These are phyloP conservation scores for Clarias pachynema DNA, from an alignment of 2,797 vertebrate genomes.

Conservation along the genomic window DNA sequence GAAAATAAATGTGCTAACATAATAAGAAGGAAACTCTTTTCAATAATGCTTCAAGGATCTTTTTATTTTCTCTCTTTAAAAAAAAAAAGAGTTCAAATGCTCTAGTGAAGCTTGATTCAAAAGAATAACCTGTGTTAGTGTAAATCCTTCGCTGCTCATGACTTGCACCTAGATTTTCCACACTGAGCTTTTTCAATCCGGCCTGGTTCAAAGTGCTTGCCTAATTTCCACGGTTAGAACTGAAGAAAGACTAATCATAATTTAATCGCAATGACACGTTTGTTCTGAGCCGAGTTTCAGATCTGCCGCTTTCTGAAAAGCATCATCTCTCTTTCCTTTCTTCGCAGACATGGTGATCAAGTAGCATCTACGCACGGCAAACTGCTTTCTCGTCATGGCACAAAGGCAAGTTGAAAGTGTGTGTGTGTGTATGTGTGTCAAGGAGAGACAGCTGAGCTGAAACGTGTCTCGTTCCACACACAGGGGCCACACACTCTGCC, in stretches of 20 bases:
- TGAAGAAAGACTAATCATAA: neutral
- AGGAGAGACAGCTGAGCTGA: neutral
- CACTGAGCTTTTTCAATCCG: neutral
- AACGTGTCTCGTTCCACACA: slow-evolving; percentile 8
- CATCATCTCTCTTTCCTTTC: neutral
- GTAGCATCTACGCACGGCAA: neutral
- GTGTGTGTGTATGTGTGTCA: slow-evolving; percentile 1
- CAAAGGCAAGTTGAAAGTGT: neutral
- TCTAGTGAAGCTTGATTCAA: neutral
- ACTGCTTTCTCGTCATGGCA: slow-evolving; percentile 1
- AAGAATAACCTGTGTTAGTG: slow-evolving; percentile 22
- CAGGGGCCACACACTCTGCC: slow-evolving; percentile 24
- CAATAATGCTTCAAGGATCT: neutral
- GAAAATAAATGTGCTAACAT: neutral
- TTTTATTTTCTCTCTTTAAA: no score
- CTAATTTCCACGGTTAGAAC: neutral
- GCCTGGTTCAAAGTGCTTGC: neutral
- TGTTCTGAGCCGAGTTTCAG: neutral
- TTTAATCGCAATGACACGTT: neutral
- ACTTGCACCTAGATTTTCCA: slow-evolving; percentile 28
- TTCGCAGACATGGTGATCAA: neutral
- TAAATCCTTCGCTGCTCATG: slow-evolving; percentile 2
- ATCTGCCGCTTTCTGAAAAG: neutral
- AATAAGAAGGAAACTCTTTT: slow-evolving; percentile 4
- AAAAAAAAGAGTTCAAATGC: neutral